Evolutionary conservation across 2,113 vertebrate species (phyloP).

Genomic region (Addax nasomaculatus): DNA sequence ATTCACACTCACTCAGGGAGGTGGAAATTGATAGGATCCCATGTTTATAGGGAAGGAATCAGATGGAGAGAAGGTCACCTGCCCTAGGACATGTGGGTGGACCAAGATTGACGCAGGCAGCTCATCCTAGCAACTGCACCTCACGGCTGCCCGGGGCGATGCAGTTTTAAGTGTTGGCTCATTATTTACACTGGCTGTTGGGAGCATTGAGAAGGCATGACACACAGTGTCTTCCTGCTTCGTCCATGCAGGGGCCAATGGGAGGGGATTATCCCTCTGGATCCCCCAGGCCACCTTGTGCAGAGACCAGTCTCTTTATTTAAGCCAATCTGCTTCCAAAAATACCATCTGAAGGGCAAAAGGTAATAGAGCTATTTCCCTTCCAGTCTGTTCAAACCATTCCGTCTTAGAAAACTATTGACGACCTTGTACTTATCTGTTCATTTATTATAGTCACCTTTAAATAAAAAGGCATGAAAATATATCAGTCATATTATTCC

Average conservation of each 20-base stretch:
- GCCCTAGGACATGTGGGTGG: rapidly evolving
- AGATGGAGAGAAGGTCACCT: background rate
- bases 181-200: no score
- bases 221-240: background rate
- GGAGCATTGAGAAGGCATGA: background rate
- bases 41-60: background rate
- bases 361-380: background rate
- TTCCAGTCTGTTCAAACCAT: background rate
- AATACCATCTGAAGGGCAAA: background rate
- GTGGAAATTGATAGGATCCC: background rate
- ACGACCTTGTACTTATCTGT: background rate
- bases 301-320: background rate
- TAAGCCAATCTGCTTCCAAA: background rate
- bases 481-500: background rate
- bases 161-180: background rate
- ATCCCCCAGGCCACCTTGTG: background rate
- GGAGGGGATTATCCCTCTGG: background rate
- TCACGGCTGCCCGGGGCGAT: rapidly evolving
- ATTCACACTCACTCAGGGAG: background rate
- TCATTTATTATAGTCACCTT: rapidly evolving
- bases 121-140: rapidly evolving
- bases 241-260: rapidly evolving
- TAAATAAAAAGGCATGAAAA: background rate
- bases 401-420: background rate
- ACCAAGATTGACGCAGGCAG: background rate